A percentile compares a stretch with the other conserved stretches of the same genome.
phyloP scores from a whole-genome alignment of 2,888 invertebrate species.

The Fragum sueziense region DNA sequence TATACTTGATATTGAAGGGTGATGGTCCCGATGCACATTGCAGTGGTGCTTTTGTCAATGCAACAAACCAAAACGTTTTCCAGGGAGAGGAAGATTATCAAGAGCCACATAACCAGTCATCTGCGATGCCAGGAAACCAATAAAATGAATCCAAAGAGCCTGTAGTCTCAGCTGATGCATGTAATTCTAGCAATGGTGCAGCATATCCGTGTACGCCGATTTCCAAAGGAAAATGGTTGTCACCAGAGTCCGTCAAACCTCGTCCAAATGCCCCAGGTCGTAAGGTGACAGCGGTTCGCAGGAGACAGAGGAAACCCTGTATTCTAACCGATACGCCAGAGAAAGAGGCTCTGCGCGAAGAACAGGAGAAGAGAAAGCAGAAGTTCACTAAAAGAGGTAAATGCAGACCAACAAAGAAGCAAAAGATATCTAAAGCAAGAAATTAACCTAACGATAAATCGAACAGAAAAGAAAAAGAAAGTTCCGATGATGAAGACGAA shows the following conservation, averaged over 20 bases:
- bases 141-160: too few species aligned
- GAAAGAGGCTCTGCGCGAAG: conserved; percentile 36
- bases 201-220: conserved; percentile 1
- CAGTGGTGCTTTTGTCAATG: too few species aligned
- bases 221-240: background rate
- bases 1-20: conserved; percentile 25
- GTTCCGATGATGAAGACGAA: conserved; percentile 5
- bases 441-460: background rate
- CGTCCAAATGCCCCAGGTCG: conserved; percentile 35
- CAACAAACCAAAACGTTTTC: too few species aligned
- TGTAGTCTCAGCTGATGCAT: too few species aligned
- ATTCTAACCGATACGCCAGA: conserved; percentile 45
- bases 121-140: background rate
- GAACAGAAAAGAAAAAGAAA: background rate
- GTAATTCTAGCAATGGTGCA: background rate
- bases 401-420: conserved; percentile 10
- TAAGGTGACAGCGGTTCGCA: conserved; percentile 24
- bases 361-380: background rate
- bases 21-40: conserved; percentile 29
- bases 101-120: background rate
- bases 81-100: background rate
- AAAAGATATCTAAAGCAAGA: conserved; percentile 15
- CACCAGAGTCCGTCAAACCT: conserved; percentile 29
- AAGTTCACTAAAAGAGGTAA: background rate
- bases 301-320: conserved; percentile 42